These are phyloP conservation scores for Heliconius sara DNA, from an alignment of 2,888 invertebrate genomes.

Conservation along the genomic window DNA sequence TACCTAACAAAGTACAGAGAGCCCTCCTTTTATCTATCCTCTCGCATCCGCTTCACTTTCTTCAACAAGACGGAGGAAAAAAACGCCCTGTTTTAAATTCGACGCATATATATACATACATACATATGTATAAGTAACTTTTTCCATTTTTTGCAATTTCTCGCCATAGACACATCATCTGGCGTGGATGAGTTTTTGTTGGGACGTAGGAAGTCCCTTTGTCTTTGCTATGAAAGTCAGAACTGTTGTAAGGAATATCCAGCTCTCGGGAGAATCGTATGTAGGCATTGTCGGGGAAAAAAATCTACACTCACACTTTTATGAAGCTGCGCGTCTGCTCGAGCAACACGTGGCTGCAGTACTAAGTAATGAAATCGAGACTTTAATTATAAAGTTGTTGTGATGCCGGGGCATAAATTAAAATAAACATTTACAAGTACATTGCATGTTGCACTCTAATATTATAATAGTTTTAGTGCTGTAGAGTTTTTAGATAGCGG, in stretches of 20 bases:
- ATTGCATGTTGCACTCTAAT: slow-evolving; percentile 8
- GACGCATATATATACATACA: slow-evolving; percentile 62
- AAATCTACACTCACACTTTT: slow-evolving; percentile 75
- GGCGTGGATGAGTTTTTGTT: slow-evolving; percentile 83
- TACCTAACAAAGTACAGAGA: slow-evolving; percentile 74
- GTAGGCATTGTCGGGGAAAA: slow-evolving; percentile 74
- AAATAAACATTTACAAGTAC: slow-evolving; percentile 28
- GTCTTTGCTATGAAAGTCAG: slow-evolving; percentile 80
- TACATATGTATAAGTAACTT: slow-evolving; percentile 60
- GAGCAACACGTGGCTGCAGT: slow-evolving; percentile 73
- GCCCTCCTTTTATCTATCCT: slow-evolving; percentile 75
- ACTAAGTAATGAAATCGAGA: slow-evolving; percentile 74
- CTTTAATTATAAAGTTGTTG: slow-evolving; percentile 71
- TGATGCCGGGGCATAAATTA: slow-evolving; percentile 33
- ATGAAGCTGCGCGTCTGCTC: slow-evolving; percentile 56
- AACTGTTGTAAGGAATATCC: slow-evolving; percentile 80
- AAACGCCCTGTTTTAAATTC: slow-evolving; percentile 76
- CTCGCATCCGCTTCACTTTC: slow-evolving; percentile 77
- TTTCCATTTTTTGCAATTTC: slow-evolving; percentile 76
- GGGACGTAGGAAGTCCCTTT: slow-evolving; percentile 80
- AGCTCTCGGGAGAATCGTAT: slow-evolving; percentile 64
- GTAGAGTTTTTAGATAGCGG: no score
- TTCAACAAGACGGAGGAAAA: slow-evolving; percentile 71
- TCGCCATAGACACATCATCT: slow-evolving; percentile 83
- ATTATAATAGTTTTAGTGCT: slow-evolving; percentile 4